These are phyloP conservation scores for Orthosia gothica DNA, from an alignment of 2,888 invertebrate genomes.

Conservation along the genomic window DNA sequence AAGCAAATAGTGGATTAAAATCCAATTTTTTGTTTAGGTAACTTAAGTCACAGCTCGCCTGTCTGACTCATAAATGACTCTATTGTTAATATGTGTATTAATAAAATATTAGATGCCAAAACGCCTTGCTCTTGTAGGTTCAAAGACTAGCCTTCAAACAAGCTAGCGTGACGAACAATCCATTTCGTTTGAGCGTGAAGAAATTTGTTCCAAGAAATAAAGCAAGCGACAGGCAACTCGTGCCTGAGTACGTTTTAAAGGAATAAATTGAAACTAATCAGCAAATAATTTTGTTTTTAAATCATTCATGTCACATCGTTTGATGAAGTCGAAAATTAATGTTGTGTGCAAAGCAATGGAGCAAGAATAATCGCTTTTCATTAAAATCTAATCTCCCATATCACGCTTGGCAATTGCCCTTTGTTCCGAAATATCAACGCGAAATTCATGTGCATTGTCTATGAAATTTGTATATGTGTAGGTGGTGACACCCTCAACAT, in stretches of 20 bases:
- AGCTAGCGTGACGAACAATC: conserved; percentile 12
- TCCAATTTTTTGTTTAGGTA: neutral
- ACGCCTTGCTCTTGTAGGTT: conserved; percentile 5
- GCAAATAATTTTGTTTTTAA: conserved; percentile 44
- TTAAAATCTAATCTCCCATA: conserved; percentile 69
- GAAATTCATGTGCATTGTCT: conserved; percentile 59
- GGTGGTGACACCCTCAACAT: conserved; percentile 30
- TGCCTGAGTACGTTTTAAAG: conserved; percentile 10
- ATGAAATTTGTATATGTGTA: conserved; percentile 43
- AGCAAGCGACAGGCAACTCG: conserved; percentile 13
- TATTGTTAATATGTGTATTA: conserved; percentile 1
- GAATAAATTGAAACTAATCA: conserved; percentile 48
- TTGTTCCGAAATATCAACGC: conserved; percentile 56
- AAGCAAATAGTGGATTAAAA: neutral
- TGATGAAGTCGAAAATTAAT: conserved; percentile 61
- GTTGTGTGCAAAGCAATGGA: conserved; percentile 67
- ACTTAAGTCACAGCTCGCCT: neutral
- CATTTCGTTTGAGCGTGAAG: conserved; percentile 11
- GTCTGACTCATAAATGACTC: neutral
- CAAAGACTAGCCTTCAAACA: conserved; percentile 19
- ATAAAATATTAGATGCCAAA: conserved; percentile 6
- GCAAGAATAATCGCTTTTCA: conserved; percentile 67
- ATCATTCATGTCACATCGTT: conserved; percentile 47
- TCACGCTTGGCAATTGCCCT: conserved; percentile 64
- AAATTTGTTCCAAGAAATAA: conserved; percentile 34